Base-by-base conservation (phyloP, 2,113 vertebrate genomes). In the Forbesichthys agassizii region DNA sequence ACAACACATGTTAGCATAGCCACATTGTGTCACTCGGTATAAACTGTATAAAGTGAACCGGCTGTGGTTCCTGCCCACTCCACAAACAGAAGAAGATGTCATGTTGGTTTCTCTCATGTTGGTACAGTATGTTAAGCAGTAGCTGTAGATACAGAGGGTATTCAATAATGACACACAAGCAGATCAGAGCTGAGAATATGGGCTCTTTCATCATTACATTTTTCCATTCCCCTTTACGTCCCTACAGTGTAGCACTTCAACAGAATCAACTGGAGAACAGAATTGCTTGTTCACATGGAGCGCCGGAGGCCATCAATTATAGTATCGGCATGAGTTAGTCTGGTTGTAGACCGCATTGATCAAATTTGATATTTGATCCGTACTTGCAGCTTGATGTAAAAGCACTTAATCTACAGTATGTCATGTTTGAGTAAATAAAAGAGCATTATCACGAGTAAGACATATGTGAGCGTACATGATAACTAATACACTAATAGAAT, bases 271-370 rank as follows among this genome's bases (percentile, higher is more conserved):
- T 33, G 70, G 48, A 79, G 42, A 72, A 68, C 42, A 72, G 51
- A 55, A 70, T 61, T 75, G 72, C 66, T 82, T 74, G 66, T 76
- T 61, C 27, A 69, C 69, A 75, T 46, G 49, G 49, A 80, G 55
- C 66, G 11, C 16, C 56, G 67, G 63, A 47, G 36, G 36, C 36
- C 36, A 42, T 42, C 36, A 42, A 7, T 42, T 42, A 42, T 42
- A 42, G 36, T 6, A 42, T 8, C 36, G 36, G 36, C 36, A 8
- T 42, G 7, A 8, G 36, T 8, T 42, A 8, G 4, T 42, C 36
- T 42, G 0, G 36, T 42, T 42, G 36, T 42, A 42, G 36, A 42
- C 7, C 36, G 5, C 36, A 42, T 42, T 42, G 36, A 42, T 42
- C 36, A 42, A 42, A 42, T 42, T 42, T 42, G 36, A 42, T 42